phyloP scores from a whole-genome alignment of 2,113 vertebrate genomes.

The Grammomys surdaster region DNA sequence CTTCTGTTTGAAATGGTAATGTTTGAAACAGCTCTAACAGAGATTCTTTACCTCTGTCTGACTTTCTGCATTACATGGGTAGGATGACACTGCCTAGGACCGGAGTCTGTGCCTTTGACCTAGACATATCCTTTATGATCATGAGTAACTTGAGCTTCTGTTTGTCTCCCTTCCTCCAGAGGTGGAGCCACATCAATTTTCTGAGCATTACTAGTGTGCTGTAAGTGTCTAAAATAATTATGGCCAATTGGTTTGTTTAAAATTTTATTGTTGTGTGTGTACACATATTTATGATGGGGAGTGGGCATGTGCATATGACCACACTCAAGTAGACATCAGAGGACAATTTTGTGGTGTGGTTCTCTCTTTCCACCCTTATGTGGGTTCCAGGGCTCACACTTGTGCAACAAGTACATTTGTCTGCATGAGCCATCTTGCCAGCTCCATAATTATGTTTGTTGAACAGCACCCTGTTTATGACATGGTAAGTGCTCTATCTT shows the following conservation, averaged over 20 bases:
- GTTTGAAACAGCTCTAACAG: conserved; percentile 44
- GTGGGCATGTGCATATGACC: no score
- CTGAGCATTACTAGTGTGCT: conserved; percentile 9
- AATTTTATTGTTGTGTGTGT: neutral
- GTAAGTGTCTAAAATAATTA: conserved; percentile 1
- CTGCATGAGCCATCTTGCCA: no score
- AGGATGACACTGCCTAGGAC: neutral
- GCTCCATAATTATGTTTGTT: neutral
- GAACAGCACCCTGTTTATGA: neutral
- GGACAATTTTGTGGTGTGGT: no score
- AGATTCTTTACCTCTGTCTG: neutral
- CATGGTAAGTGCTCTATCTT: neutral
- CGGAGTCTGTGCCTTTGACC: neutral
- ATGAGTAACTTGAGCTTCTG: neutral
- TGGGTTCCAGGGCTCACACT: neutral
- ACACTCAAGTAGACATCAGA: neutral
- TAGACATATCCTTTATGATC: neutral
- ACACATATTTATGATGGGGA: neutral
- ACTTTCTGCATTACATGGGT: conserved; percentile 1
- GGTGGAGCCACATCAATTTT: neutral
- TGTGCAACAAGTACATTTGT: neutral
- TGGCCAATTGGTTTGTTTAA: neutral
- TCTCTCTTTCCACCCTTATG: neutral
- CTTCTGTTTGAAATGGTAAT: conserved; percentile 98
- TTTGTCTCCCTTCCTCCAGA: neutral